phyloP scores from a whole-genome alignment of 1,140 invertebrate species.

The Callitettix versicolor region DNA sequence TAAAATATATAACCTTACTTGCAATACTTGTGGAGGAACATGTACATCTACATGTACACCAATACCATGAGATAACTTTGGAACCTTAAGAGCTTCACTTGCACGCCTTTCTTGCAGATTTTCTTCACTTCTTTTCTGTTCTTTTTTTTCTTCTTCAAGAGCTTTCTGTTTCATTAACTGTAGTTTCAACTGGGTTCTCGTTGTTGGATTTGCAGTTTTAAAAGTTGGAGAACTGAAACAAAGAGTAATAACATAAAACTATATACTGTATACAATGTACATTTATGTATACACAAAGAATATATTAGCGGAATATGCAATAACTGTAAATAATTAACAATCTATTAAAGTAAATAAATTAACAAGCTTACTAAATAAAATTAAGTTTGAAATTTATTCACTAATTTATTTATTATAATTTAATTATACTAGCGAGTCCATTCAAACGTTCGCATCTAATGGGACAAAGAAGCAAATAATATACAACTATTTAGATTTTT shows the following conservation, averaged over 20 bases:
- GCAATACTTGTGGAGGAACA: conserved; percentile 66
- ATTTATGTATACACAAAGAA: too few relatives aligned
- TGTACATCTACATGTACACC: conserved; percentile 51
- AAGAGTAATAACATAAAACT: conserved; percentile 21
- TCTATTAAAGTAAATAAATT: too few relatives aligned
- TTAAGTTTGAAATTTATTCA: too few relatives aligned
- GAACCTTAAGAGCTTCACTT: conserved; percentile 28
- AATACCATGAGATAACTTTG: conserved; percentile 37
- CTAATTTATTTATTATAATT: too few relatives aligned
- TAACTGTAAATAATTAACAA: too few relatives aligned
- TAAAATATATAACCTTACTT: conserved; percentile 38
- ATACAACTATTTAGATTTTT: too few relatives aligned
- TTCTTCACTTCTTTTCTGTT: conserved; percentile 33
- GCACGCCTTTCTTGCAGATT: conserved; percentile 37
- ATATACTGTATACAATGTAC: too few relatives aligned
- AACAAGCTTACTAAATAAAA: too few relatives aligned
- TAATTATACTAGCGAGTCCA: too few relatives aligned
- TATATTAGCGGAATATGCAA: too few relatives aligned
- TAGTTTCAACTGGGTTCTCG: conserved; percentile 72
- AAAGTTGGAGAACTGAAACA: conserved; percentile 67
- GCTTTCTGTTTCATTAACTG: conserved; percentile 75
- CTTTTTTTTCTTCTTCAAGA: conserved; percentile 52
- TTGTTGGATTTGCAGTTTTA: conserved; percentile 66
- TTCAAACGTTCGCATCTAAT: too few relatives aligned
- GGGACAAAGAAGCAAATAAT: too few relatives aligned